Conservation (phyloP, 2,888 invertebrate species). For the Limnephilus lunatus region DNA sequence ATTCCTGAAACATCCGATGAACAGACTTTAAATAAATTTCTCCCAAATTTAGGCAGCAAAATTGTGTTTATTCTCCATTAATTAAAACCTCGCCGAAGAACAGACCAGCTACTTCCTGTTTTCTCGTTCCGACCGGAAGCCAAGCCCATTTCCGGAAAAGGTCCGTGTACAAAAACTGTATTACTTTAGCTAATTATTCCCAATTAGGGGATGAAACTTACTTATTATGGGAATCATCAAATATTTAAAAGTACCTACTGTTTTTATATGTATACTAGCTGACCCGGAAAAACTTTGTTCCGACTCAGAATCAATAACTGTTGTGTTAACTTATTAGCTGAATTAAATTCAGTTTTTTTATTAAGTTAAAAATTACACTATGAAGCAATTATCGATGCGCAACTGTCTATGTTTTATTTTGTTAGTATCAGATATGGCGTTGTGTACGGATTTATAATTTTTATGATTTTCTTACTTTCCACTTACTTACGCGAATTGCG, state of each 20-base stretch:
- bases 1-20: neutral
- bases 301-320: too few relatives aligned
- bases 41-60: neutral
- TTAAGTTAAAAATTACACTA: too few relatives aligned
- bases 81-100: constrained; percentile 19
- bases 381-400: too few relatives aligned
- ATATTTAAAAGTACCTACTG: neutral
- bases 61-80: constrained; percentile 44
- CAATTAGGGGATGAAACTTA: neutral
- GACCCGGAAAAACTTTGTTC: too few relatives aligned
- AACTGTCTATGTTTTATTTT: too few relatives aligned
- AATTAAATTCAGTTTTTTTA: too few relatives aligned
- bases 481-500: too few relatives aligned
- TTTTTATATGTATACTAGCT: too few relatives aligned
- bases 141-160: neutral
- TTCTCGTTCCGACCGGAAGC: neutral
- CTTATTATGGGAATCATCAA: neutral
- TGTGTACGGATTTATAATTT: too few relatives aligned
- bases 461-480: too few relatives aligned
- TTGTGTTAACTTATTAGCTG: too few relatives aligned
- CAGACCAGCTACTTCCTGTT: constrained; percentile 1
- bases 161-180: neutral
- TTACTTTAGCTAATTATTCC: neutral
- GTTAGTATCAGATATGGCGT: too few relatives aligned
- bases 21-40: neutral